Evolutionary conservation across 2,888 invertebrate genomes (phyloP).

Genomic region (Ophonus ardosiacus): DNA sequence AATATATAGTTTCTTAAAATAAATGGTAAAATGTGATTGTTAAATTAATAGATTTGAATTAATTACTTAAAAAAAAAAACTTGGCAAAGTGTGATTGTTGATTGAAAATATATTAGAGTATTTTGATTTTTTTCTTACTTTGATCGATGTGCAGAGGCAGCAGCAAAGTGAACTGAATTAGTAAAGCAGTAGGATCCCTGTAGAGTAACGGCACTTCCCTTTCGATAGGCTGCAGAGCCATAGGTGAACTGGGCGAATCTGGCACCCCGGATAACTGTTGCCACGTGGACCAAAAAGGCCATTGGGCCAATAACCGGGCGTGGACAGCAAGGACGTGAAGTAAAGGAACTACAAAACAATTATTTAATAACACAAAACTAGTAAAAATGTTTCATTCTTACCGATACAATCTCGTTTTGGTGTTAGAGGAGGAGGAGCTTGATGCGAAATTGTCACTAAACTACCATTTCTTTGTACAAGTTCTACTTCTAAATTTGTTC

Average conservation of each 20-base stretch:
- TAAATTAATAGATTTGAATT: no score
- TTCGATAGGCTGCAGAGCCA: conserved; percentile 74
- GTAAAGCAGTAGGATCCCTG: conserved; percentile 90
- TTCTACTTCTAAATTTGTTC: conserved; percentile 96
- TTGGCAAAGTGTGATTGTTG: no score
- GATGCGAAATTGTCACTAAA: conserved; percentile 75
- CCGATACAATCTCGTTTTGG: conserved; percentile 89
- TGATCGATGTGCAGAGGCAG: conserved; percentile 91
- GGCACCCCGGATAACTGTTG: conserved; percentile 78
- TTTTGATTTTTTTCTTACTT: conserved; percentile 82
- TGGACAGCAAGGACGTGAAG: conserved; percentile 93
- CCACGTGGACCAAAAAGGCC: conserved; percentile 81
- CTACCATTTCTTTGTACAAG: conserved; percentile 92
- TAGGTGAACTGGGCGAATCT: conserved; percentile 70
- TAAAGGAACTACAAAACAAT: conserved; percentile 84
- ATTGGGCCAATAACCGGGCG: conserved; percentile 83
- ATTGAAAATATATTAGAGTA: no score
- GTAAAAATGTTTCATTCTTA: conserved; percentile 71
- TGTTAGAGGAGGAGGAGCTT: conserved; percentile 80
- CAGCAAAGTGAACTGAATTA: conserved; percentile 91
- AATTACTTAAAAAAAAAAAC: no score
- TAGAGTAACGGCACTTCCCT: conserved; percentile 90
- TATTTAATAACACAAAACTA: no score
- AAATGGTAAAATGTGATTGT: no score
- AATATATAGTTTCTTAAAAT: no score